A percentile compares a stretch with the other conserved stretches of the same genome.
Conservation (phyloP, 2,888 invertebrate species). For the Bugula neritina region DNA sequence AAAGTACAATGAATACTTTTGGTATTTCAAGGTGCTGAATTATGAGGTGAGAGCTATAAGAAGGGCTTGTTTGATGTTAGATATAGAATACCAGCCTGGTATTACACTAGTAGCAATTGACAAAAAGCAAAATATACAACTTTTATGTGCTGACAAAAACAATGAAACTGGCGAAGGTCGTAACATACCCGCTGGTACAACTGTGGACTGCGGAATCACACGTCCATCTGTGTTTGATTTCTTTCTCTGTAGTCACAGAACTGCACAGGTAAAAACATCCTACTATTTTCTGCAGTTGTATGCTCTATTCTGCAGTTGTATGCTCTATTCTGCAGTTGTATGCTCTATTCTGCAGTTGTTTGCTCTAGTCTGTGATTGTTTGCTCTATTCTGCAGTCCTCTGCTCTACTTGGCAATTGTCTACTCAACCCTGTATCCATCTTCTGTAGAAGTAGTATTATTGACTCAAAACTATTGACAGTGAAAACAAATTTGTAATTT, state of each 20-base stretch:
- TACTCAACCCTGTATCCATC: no score
- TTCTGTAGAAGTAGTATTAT: no score
- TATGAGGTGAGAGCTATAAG: constrained; percentile 95
- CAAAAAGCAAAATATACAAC: constrained; percentile 95
- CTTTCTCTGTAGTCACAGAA: constrained; percentile 78
- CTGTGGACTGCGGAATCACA: constrained; percentile 98
- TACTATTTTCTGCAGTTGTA: no score
- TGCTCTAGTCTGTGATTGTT: no score
- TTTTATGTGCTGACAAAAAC: constrained; percentile 98
- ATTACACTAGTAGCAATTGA: constrained; percentile 97
- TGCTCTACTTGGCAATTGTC: no score
- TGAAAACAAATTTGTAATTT: no score
- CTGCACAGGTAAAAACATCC: constrained; percentile 64
- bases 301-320: no score
- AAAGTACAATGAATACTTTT: no score
- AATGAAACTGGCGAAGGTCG: constrained; percentile 96
- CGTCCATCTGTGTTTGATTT: constrained; percentile 99
- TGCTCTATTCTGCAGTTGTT: no score
- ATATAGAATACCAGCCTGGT: constrained; percentile 94
- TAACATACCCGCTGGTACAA: constrained; percentile 99
- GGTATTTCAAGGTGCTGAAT: constrained; percentile 82
- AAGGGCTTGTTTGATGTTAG: constrained; percentile 92
- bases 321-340: no score
- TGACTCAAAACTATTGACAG: no score
- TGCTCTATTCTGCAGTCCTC: no score